A percentile compares a stretch with the other conserved stretches of the same genome.
These are phyloP conservation scores for Prolemur simus DNA, from an alignment of 2,113 vertebrate genomes.

Conservation along the genomic window DNA sequence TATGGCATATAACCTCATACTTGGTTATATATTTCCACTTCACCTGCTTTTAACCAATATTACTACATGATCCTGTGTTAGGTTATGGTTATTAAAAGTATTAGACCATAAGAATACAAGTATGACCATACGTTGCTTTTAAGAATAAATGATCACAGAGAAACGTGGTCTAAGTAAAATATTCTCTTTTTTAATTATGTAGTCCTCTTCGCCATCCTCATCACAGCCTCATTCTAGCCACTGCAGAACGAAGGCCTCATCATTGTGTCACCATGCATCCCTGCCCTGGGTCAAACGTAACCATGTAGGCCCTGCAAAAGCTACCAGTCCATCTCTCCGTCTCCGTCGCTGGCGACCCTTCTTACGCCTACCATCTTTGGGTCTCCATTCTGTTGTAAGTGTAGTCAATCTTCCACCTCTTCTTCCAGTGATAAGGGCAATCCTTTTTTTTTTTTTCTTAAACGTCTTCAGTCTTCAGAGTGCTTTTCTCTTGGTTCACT, in stretches of 20 bases:
- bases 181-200: constrained; percentile 88
- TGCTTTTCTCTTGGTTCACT: constrained; percentile 78
- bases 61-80: constrained; percentile 61
- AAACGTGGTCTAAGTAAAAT: constrained; percentile 84
- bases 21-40: constrained; percentile 41
- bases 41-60: constrained; percentile 21
- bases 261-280: constrained; percentile 88
- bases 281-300: constrained; percentile 88
- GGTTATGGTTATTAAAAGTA: constrained; percentile 65
- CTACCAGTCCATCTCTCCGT: constrained; percentile 87
- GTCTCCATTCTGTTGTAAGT: constrained; percentile 89
- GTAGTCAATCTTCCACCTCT: constrained; percentile 87
- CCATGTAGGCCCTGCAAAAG: constrained; percentile 88
- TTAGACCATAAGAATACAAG: constrained; percentile 49
- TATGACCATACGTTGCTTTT: constrained; percentile 81
- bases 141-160: constrained; percentile 73
- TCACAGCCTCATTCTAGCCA: constrained; percentile 88
- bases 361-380: constrained; percentile 87
- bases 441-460: constrained; percentile 60
- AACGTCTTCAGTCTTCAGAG: constrained; percentile 73
- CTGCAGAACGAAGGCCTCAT: constrained; percentile 88
- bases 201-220: constrained; percentile 88
- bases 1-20: constrained; percentile 36
- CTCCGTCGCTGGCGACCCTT: constrained; percentile 89
- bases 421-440: constrained; percentile 78